Evolutionary conservation across 2,888 invertebrate genomes (phyloP).

Genomic region (Standfussiana lucernea): DNA sequence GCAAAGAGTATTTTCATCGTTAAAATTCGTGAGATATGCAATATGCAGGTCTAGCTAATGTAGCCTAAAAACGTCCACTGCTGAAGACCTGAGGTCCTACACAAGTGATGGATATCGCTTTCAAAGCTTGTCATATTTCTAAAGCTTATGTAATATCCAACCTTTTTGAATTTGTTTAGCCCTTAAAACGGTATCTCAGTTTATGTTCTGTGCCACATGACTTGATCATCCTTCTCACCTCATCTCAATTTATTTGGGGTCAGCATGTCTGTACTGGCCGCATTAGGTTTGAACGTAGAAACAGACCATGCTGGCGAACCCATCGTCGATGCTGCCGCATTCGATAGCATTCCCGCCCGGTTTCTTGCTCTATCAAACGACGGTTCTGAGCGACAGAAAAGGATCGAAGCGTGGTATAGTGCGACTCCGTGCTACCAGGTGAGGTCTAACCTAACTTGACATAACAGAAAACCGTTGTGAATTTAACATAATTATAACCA

Average conservation of each 20-base stretch:
- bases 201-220: not conserved
- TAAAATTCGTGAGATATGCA: no score
- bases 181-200: no score
- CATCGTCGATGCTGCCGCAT: no score
- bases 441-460: not conserved
- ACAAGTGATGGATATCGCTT: no score
- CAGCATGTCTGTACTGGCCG: no score
- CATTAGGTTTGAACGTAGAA: not conserved
- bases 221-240: not conserved
- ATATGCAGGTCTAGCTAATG: no score
- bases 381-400: not conserved
- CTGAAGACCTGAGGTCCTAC: no score
- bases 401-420: not conserved
- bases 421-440: not conserved
- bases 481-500: not conserved
- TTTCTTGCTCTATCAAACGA: not conserved
- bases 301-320: no score
- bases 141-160: not conserved
- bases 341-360: not conserved
- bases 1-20: no score
- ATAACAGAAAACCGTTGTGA: not conserved
- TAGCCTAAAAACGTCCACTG: no score
- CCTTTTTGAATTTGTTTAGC: not conserved
- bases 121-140: no score
- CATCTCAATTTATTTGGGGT: no score